Conservation (phyloP, 2,113 vertebrate genomes). For the Ammodytes marinus region DNA sequence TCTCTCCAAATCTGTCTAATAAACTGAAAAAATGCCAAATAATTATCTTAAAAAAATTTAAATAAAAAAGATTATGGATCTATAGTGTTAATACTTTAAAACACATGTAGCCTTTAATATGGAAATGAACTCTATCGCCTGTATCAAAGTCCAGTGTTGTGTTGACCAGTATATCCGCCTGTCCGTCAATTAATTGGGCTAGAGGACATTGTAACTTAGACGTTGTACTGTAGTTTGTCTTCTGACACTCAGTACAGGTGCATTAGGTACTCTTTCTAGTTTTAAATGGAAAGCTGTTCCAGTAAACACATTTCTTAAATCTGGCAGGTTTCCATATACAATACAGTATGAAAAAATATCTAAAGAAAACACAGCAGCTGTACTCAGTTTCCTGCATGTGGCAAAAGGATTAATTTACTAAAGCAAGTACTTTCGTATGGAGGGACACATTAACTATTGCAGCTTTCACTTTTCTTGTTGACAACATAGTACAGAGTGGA, state of each 20-base stretch:
- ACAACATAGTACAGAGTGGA: not conserved
- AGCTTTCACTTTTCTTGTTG: not conserved
- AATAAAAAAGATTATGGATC: too few species aligned
- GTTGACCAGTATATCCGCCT: too few species aligned
- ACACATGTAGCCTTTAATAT: too few species aligned
- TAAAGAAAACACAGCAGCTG: not conserved
- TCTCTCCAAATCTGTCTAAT: too few species aligned
- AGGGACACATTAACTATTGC: not conserved
- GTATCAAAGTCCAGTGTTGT: too few species aligned
- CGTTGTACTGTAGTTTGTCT: not conserved
- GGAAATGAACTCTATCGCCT: too few species aligned
- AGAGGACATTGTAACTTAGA: too few species aligned
- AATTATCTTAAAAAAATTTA: too few species aligned
- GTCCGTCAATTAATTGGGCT: too few species aligned
- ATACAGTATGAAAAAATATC: not conserved
- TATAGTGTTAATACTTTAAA: too few species aligned
- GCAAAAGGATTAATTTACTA: not conserved
- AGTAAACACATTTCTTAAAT: slow-evolving; percentile 5
- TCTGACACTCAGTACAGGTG: slow-evolving; percentile 13
- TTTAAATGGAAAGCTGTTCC: not conserved
- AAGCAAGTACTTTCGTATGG: not conserved
- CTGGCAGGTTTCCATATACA: slow-evolving; percentile 1
- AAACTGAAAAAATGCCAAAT: too few species aligned
- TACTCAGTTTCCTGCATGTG: not conserved
- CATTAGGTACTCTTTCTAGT: slow-evolving; percentile 4